A percentile compares a stretch with the other conserved stretches of the same genome.
Evolutionary conservation across 2,113 vertebrate species (phyloP).

Genomic region (Marcusenius ussheri): DNA sequence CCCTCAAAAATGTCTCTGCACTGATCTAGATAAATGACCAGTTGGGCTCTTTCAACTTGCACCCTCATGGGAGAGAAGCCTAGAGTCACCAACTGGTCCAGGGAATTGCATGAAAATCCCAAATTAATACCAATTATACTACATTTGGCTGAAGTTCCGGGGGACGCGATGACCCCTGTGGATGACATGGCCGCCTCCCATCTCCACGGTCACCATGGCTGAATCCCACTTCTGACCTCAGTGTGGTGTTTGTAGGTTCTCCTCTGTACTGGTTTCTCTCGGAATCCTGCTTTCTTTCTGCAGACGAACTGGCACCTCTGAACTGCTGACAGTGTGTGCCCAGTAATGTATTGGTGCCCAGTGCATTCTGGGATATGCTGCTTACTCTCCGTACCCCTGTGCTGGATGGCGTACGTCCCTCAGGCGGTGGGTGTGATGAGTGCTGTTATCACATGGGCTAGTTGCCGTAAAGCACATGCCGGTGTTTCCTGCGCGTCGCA

Average conservation of each 20-base stretch:
- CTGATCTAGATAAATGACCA: background rate
- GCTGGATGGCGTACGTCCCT: background rate
- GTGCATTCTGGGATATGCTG: background rate
- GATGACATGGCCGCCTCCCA: background rate
- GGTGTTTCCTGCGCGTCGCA: background rate
- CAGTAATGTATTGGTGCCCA: background rate
- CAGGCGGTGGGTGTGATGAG: background rate
- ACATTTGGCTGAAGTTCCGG: background rate
- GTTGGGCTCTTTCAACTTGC: background rate
- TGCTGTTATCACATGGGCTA: background rate
- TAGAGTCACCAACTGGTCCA: background rate
- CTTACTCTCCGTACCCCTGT: background rate
- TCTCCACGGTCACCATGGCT: background rate
- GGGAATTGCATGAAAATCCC: background rate
- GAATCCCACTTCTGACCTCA: background rate
- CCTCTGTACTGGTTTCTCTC: background rate
- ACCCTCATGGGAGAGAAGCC: background rate
- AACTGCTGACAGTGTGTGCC: background rate
- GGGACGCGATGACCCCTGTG: background rate
- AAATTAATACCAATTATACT: background rate
- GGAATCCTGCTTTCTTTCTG: background rate
- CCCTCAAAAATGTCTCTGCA: background rate
- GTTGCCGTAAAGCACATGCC: background rate
- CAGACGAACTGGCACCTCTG: background rate
- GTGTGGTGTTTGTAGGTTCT: background rate